Conservation (phyloP, 2,113 vertebrate species). For the Colossoma macropomum region DNA sequence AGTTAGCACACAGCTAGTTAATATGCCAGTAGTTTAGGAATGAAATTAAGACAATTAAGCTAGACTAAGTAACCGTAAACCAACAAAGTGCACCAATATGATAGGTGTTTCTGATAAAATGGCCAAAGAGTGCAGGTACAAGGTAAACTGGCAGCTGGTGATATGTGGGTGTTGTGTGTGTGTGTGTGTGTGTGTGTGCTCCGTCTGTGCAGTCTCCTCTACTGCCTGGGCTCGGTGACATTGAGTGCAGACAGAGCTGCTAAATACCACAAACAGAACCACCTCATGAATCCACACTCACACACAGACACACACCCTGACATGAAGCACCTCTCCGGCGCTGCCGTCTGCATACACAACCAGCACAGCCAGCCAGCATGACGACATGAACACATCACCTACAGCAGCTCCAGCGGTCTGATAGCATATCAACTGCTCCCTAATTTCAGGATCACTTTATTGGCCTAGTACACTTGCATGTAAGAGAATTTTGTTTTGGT, state of each 20-base stretch:
- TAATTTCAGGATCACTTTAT: not conserved
- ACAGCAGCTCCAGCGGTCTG: not conserved
- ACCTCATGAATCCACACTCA: constrained; percentile 39
- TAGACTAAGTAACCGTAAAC: too few relatives aligned
- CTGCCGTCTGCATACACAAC: constrained; percentile 30
- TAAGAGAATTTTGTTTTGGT: not conserved
- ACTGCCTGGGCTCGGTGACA: constrained; percentile 38
- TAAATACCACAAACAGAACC: constrained; percentile 41
- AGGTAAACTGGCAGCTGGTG: not conserved
- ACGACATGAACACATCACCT: constrained; percentile 2
- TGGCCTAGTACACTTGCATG: not conserved
- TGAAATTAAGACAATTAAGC: too few relatives aligned
- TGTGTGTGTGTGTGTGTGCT: not conserved
- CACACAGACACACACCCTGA: constrained; percentile 16
- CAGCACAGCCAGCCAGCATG: not conserved
- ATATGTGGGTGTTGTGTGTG: not conserved
- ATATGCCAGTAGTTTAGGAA: too few relatives aligned
- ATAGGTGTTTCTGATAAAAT: not conserved
- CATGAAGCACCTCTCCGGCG: constrained; percentile 24
- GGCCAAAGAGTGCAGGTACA: too few relatives aligned
- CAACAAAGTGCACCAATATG: too few relatives aligned
- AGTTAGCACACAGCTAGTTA: too few relatives aligned
- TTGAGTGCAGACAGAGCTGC: constrained; percentile 37
- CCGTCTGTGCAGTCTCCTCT: constrained; percentile 23
- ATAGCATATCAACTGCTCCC: not conserved